Evolutionary conservation across 2,113 vertebrate genomes (phyloP).

Genomic region (Atlantisia rogersi): DNA sequence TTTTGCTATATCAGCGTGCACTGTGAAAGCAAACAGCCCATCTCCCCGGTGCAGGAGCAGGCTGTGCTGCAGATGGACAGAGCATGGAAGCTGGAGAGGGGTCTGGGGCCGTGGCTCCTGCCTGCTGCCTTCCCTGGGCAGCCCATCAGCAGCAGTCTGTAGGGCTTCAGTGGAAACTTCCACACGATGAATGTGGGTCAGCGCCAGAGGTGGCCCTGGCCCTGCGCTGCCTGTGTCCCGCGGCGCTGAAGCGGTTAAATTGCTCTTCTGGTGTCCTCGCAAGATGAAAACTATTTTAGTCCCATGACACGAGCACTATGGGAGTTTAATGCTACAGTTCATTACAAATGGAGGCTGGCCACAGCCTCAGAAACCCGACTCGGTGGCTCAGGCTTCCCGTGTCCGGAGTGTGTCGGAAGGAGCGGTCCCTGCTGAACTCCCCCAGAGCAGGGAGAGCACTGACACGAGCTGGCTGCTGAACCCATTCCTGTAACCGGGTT

Average conservation of each 20-base stretch:
- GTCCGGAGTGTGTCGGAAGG: not conserved
- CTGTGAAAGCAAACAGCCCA: rapidly evolving
- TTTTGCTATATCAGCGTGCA: rapidly evolving
- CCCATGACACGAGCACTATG: not conserved
- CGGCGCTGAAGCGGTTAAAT: not conserved
- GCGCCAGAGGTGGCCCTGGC: not conserved
- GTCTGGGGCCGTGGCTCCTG: rapidly evolving
- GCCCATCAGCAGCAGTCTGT: rapidly evolving
- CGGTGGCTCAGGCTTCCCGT: not conserved
- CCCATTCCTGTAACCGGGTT: rapidly evolving
- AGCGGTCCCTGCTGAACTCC: not conserved
- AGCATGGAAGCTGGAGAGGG: rapidly evolving
- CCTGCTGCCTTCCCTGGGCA: not conserved
- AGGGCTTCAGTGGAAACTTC: not conserved
- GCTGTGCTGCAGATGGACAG: rapidly evolving
- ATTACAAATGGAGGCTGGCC: not conserved
- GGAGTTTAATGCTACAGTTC: not conserved
- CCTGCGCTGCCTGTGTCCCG: rapidly evolving
- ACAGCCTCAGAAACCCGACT: not conserved
- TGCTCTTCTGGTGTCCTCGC: not conserved
- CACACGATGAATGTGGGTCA: not conserved
- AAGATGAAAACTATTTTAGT: slow-evolving; percentile 25
- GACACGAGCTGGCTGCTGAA: rapidly evolving
- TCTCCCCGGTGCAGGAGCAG: not conserved
- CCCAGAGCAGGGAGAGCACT: not conserved